Evolutionary conservation across 2,888 invertebrate species (phyloP).

Genomic region (Hirtodrosophila cameraria): DNA sequence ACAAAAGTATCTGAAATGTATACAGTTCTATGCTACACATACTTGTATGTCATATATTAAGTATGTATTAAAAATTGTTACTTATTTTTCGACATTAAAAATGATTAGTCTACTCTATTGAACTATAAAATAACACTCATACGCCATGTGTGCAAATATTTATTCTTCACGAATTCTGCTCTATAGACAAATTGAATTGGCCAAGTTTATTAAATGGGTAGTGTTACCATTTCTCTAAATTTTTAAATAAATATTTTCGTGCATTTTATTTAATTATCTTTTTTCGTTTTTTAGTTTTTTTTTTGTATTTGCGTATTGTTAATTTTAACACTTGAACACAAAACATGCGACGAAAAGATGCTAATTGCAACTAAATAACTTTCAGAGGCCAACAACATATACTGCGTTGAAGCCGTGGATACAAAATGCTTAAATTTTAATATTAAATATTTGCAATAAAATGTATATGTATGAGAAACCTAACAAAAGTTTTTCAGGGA

Average conservation of each 20-base stretch:
- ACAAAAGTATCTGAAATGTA: too few species aligned
- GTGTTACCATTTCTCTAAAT: not conserved
- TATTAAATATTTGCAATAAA: slow-evolving; percentile 13
- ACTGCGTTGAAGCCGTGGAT: slow-evolving; percentile 1
- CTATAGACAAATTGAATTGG: slow-evolving; percentile 6
- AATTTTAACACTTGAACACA: slow-evolving; percentile 54
- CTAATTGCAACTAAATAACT: slow-evolving; percentile 52
- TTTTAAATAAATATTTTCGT: slow-evolving; percentile 27
- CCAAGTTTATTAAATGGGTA: not conserved
- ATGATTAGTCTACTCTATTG: too few species aligned
- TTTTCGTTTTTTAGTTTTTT: slow-evolving; percentile 19
- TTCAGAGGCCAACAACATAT: slow-evolving; percentile 15
- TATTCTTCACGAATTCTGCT: slow-evolving; percentile 16
- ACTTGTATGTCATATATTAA: too few species aligned
- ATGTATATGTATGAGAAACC: too few species aligned
- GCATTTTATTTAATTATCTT: slow-evolving; percentile 15
- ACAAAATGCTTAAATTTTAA: slow-evolving; percentile 11
- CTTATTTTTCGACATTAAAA: too few species aligned
- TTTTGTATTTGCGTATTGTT: slow-evolving; percentile 39
- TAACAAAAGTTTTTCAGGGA: too few species aligned
- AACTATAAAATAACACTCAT: slow-evolving; percentile 3
- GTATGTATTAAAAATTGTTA: too few species aligned
- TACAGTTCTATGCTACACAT: too few species aligned
- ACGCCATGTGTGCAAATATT: slow-evolving; percentile 53
- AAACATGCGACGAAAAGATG: slow-evolving; percentile 30